phyloP scores from a whole-genome alignment of 1,140 invertebrate genomes.

The Wiebesia pumilae region DNA sequence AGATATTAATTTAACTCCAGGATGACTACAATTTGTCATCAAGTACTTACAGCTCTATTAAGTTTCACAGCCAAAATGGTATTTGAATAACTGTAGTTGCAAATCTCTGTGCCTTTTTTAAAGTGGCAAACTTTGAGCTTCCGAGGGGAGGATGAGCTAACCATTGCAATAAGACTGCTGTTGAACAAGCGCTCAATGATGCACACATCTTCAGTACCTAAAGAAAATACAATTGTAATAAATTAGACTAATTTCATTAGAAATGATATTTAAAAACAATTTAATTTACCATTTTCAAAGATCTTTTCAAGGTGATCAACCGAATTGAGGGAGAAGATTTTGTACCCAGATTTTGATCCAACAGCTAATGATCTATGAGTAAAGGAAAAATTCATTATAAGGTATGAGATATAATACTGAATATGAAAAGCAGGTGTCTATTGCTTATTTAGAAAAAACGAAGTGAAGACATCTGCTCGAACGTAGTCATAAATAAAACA shows the following conservation, averaged over 20 bases:
- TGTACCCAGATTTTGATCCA: slow-evolving; percentile 91
- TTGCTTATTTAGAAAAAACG: not conserved
- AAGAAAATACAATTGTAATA: not conserved
- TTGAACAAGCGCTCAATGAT: slow-evolving; percentile 97
- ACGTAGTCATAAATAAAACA: slow-evolving; percentile 45
- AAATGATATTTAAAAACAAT: slow-evolving; percentile 23
- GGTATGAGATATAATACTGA: not conserved
- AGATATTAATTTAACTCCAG: not conserved
- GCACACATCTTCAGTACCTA: slow-evolving; percentile 86
- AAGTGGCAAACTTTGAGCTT: slow-evolving; percentile 98
- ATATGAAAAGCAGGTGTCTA: not conserved
- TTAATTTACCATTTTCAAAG: slow-evolving; percentile 84
- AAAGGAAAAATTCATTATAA: not conserved
- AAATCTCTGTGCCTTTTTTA: slow-evolving; percentile 98
- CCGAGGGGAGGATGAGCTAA: slow-evolving; percentile 92
- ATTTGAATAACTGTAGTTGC: slow-evolving; percentile 98
- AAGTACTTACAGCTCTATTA: slow-evolving; percentile 90
- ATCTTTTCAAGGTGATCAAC: slow-evolving; percentile 92
- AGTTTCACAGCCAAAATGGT: slow-evolving; percentile 97
- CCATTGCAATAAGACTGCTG: slow-evolving; percentile 96
- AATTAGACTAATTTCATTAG: not conserved
- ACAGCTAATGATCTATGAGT: slow-evolving; percentile 89
- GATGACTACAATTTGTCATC: not conserved
- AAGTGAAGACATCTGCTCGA: not conserved
- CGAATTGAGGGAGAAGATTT: slow-evolving; percentile 88